A percentile compares a stretch with the other conserved stretches of the same genome.
These are phyloP conservation scores for Megaustenia siamemsis DNA, from an alignment of 2,888 invertebrate genomes.

Conservation along the genomic window DNA sequence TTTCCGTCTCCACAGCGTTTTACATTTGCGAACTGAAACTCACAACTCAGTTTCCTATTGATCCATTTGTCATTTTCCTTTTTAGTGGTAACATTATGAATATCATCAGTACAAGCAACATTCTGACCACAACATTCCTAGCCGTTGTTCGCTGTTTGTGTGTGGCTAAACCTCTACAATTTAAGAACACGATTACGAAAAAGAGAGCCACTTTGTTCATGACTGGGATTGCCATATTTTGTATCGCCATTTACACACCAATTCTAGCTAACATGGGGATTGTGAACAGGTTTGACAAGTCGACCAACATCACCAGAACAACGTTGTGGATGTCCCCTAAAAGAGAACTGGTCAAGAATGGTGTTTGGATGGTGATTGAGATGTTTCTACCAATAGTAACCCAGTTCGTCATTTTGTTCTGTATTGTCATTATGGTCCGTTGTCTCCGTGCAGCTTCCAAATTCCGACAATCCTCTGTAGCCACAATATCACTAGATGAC, in stretches of 20 bases:
- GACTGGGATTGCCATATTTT: not conserved
- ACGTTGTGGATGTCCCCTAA: not conserved
- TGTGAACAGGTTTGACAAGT: not conserved
- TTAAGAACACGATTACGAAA: constrained; percentile 10
- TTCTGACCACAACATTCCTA: constrained; percentile 1
- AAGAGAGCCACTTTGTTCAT: not conserved
- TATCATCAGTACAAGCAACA: too few species aligned
- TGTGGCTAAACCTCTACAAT: constrained; percentile 10
- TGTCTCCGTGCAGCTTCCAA: too few species aligned
- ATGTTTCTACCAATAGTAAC: not conserved
- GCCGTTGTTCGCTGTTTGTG: not conserved
- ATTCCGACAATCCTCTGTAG: too few species aligned
- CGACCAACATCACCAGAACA: not conserved
- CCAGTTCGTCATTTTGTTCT: not conserved
- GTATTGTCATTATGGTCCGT: too few species aligned
- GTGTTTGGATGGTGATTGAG: not conserved
- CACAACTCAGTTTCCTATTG: too few species aligned
- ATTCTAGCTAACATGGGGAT: not conserved
- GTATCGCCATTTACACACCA: not conserved
- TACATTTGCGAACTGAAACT: too few species aligned
- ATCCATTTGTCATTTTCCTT: too few species aligned
- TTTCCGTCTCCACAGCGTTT: too few species aligned
- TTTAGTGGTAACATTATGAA: too few species aligned
- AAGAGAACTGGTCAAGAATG: not conserved
- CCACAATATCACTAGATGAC: too few species aligned